Base-by-base conservation (phyloP, 1,140 invertebrate genomes). In the Drosophila grimshawi region DNA sequence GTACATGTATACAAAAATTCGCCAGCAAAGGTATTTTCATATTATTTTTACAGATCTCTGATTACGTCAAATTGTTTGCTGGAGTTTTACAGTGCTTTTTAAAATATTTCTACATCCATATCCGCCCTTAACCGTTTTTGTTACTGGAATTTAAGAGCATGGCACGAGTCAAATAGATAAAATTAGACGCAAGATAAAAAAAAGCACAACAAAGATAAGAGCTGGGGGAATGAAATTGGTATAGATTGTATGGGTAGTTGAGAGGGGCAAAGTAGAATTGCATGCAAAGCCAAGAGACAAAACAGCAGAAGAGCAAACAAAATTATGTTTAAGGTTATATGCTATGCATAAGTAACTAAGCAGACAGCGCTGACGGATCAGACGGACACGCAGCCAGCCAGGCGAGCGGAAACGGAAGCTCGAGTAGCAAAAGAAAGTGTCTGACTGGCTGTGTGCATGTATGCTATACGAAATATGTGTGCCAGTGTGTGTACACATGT, bases 321-420 rank as follows among this genome's bases (percentile, higher is more conserved):
- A 88, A 88, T 88, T 88, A 88, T 88, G 83, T 88, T 88, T 88
- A 88, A 88, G 83, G 83, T 88, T 88, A 89, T 88, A 88, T 88
- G 83, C 83, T 77, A 83, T 88, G 83, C 85, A 88, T 88, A 88
- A 88, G 85, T 88, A 88, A 88, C 81, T 88, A 82, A 88, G 78
- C 80, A 76, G 76, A 73, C 76, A 55, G 51, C 37, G 51, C 37
- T 41, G 59, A 77, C 53, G 45, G 37, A 65, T 43, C 61, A 27
- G 69, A 63, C 61, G 6, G 69, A 65, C 62, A 43, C 30, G 19
- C 30, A 53, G 55, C 30, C 63, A 72, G 62, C 32, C 67, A 69
- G 60, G 66, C 75, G 63, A 80, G 80, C 83, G 83, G 83, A 88
- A 88, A 69, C 83, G 83, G 83, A 88, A 83, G 83, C 80, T 77